Conservation (phyloP, 1,140 invertebrate species). For the Drosophila melanica region DNA sequence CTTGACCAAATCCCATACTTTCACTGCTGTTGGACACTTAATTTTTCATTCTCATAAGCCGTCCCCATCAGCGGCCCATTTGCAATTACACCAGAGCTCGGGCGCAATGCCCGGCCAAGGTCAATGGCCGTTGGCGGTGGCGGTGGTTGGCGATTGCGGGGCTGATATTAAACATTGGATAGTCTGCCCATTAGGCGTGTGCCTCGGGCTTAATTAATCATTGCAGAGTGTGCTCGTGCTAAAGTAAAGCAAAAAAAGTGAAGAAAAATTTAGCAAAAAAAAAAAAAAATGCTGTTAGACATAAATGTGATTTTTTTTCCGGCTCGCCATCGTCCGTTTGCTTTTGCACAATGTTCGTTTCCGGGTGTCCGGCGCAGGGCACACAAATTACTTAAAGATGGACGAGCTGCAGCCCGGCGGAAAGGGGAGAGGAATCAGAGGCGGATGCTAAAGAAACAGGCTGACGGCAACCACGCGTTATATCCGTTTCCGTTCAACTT, state of each 20-base stretch:
- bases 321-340: constrained; percentile 35
- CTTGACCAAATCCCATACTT: background rate
- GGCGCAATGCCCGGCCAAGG: constrained; percentile 21
- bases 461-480: constrained; percentile 69
- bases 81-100: constrained; percentile 17
- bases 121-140: constrained; percentile 13
- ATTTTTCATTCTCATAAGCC: constrained; percentile 35
- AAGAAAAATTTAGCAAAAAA: background rate
- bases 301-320: constrained; percentile 69
- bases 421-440: constrained; percentile 11
- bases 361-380: constrained; percentile 54
- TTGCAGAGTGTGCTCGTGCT: constrained; percentile 57
- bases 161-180: constrained; percentile 17
- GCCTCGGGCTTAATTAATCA: constrained; percentile 76
- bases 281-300: constrained; percentile 59
- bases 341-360: constrained; percentile 55
- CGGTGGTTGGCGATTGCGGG: background rate
- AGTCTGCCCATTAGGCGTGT: constrained; percentile 66
- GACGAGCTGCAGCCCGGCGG: constrained; percentile 25
- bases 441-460: background rate
- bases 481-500: constrained; percentile 69
- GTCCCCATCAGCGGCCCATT: constrained; percentile 4
- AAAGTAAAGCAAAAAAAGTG: background rate
- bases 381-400: constrained; percentile 79
- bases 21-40: constrained; percentile 15